Conservation (phyloP, 2,797 vertebrate species). For the Eremophila alpestris region DNA sequence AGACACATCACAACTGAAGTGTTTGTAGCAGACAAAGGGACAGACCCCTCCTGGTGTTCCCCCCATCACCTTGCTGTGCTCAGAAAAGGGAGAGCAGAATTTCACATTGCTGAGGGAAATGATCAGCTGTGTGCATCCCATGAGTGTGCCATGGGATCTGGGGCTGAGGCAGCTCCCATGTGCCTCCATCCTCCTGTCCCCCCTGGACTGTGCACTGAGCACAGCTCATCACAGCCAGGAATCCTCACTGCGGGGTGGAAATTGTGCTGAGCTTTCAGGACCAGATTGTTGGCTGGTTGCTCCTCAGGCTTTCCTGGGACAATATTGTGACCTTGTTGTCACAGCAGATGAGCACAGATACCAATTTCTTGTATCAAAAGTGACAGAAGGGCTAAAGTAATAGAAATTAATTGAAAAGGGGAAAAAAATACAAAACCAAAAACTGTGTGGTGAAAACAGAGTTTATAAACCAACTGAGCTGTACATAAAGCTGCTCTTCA, state of each 20-base stretch:
- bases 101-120: fast-evolving
- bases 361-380: neutral
- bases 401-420: neutral
- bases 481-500: neutral
- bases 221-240: neutral
- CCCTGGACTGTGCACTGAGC: neutral
- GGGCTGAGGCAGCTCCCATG: neutral
- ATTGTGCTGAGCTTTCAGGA: neutral
- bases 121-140: neutral
- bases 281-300: neutral
- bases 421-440: neutral
- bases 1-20: neutral
- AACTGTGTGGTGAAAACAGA: neutral
- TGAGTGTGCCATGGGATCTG: fast-evolving
- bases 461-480: neutral
- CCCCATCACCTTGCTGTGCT: neutral
- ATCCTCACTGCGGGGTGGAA: neutral
- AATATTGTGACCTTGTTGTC: neutral
- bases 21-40: neutral
- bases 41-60: neutral
- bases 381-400: neutral
- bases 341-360: neutral
- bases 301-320: neutral
- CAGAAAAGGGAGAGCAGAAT: neutral
- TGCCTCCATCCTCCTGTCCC: neutral